phyloP scores from a whole-genome alignment of 2,888 invertebrate genomes.

The Hirtodrosophila trivittata region DNA sequence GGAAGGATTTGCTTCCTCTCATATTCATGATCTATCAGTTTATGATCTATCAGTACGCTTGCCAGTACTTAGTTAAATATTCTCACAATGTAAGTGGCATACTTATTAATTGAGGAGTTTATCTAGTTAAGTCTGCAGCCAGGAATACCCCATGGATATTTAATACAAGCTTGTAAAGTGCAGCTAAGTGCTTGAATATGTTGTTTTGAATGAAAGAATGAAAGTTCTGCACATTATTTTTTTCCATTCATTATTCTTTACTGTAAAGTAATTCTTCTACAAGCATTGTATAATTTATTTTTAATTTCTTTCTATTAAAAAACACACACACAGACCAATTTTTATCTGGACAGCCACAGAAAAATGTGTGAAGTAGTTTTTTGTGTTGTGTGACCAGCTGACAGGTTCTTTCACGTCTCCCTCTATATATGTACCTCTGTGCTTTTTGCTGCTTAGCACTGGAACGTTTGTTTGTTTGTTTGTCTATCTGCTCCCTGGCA shows the following conservation, averaged over 20 bases:
- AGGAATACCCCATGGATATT: too few relatives aligned
- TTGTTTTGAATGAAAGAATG: too few relatives aligned
- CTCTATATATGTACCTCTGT: conserved; percentile 21
- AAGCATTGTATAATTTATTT: conserved; percentile 9
- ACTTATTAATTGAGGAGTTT: too few relatives aligned
- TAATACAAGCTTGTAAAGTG: too few relatives aligned
- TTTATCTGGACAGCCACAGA: not conserved
- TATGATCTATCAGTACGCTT: too few relatives aligned
- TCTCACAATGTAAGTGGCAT: too few relatives aligned
- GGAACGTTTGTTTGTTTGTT: conserved; percentile 22
- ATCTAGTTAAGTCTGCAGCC: too few relatives aligned
- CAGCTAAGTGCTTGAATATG: too few relatives aligned
- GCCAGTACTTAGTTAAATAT: not conserved
- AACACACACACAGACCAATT: not conserved
- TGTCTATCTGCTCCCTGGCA: conserved; percentile 42
- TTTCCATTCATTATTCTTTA: not conserved
- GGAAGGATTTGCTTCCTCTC: too few relatives aligned
- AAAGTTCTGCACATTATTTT: too few relatives aligned
- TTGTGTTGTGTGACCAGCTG: conserved; percentile 13
- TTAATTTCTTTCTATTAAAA: conserved; percentile 8
- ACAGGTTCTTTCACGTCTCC: conserved; percentile 7
- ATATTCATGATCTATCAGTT: too few relatives aligned
- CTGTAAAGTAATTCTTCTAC: not conserved
- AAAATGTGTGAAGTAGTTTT: conserved; percentile 13
- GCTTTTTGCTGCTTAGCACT: conserved; percentile 41